Evolutionary conservation across 2,888 invertebrate genomes (phyloP), one percentile per base, ranked within the genome.

Genomic region (Tetragonisca angustula): DNA sequence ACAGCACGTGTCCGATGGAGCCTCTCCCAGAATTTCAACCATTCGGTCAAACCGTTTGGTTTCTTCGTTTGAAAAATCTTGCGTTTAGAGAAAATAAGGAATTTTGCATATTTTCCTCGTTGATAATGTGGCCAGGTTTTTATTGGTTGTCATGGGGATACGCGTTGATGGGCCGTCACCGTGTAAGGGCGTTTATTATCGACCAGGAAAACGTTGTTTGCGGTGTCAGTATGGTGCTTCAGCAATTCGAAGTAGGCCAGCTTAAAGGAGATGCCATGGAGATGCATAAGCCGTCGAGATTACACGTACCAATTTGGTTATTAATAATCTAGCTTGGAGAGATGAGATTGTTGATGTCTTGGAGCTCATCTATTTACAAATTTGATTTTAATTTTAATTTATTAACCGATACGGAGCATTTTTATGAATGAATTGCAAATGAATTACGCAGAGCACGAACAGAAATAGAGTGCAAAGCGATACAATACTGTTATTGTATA

Each of bases 181-280:
- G 72, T 64, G 68, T 65, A 79, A 83, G 81, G 65, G 77, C 80
- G 75, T 84, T 80, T 77, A 79, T 85, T 76, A 79, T 85, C 76
- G 81, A 79, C 69, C 74, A 80, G 81, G 61, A 71, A 76, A 77
- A 73, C 83, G 83, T 79, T 82, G 83, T 86, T 89, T 84, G 80
- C 84, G 77, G 77, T 79, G 80, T 71, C 68, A 43, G 68, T 59
- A 54, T 68, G 83, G 43, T 76, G 82, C 83, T 83, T 72, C 62
- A 64, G 71, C 79, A 84, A 83, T 87, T 84, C 81, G 27, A 91
- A 89, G 78, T 91, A 84, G 91, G 88, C 84, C 90, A 90, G 61
- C 80, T 91, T 91, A 91, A 91, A 91, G 91, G 65, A 72, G 88
- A 90, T 80, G 69, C 72, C 52, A n/a, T 61, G 43, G n/a, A 52